Base-by-base conservation (phyloP, 2,797 vertebrate species). In the Craterocephalus amniculus region DNA sequence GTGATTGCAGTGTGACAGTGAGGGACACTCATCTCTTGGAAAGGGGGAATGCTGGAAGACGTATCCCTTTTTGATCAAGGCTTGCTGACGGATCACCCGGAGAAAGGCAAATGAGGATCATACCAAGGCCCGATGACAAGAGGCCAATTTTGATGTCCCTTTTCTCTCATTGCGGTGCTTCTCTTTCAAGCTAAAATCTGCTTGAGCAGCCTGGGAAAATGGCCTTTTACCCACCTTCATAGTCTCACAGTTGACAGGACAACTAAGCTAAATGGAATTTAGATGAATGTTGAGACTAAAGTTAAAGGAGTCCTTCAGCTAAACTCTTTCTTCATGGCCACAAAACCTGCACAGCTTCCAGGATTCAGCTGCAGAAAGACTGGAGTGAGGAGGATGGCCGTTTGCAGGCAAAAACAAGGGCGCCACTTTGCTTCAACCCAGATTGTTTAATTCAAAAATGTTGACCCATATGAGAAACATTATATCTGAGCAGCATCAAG, bases 21-120 rank as follows among this genome's bases (percentile, higher is more conserved):
- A 92, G 93, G 89, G 92, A 94, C 92, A 92, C 93, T 93, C 93
- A 92, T 94, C 92, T 90, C 87, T 83, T 58, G 80, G 86, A 83
- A 27, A 63, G 74, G 88, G 87, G 88, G 89, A 87, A 89, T 89
- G 90, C 83, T 81, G 54, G 86, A 84, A 92, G 93, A 92, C 84
- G 84, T 90, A 92, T 93, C 89, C 91, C 89, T 91, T 92, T 94
- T 94, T 95, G 93, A 94, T 94, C 93, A 93, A 83, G 83, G 88
- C 90, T 70, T 86, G 94, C 88, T 95, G 94, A 95, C 61, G 89
- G 94, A 95, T 91, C 38, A 69, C 81, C 83, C 58, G 84, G 89
- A 91, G 93, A 93, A 93, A 93, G 91, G 90, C 89, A 94, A 95
- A 94, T 94, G 90, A 86, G 86, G 88, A 93, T 94, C 91, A 93